These are phyloP conservation scores for Dallia pectoralis DNA, from an alignment of 2,797 vertebrate genomes.

Conservation along the genomic window DNA sequence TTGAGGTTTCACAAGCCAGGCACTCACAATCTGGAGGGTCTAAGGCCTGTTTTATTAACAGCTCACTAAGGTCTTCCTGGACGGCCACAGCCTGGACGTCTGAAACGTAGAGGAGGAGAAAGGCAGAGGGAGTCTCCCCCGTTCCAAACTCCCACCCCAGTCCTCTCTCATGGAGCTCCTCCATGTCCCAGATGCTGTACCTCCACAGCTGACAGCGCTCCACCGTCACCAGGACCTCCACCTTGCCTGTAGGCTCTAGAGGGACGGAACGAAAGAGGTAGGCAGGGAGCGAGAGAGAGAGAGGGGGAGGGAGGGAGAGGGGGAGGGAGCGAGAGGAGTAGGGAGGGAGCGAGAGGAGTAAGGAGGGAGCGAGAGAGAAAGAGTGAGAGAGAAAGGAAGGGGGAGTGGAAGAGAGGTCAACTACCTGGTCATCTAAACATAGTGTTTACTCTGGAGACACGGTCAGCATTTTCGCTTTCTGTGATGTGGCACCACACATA, in stretches of 20 bases:
- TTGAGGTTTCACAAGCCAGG: neutral
- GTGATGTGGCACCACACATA: too few relatives aligned
- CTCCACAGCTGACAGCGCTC: conserved; percentile 76
- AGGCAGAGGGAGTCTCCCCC: conserved; percentile 36
- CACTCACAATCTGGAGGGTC: conserved; percentile 69
- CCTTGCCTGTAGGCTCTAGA: conserved; percentile 70
- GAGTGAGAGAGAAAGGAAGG: too few relatives aligned
- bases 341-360: too few relatives aligned
- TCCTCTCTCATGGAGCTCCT: conserved; percentile 47
- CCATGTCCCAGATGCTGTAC: conserved; percentile 83
- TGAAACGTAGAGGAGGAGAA: conserved; percentile 84
- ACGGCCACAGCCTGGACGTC: conserved; percentile 72
- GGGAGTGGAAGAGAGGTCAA: neutral
- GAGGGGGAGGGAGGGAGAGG: neutral
- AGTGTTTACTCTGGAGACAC: conserved; percentile 20
- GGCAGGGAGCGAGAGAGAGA: too few relatives aligned
- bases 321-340: too few relatives aligned
- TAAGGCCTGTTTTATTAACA: conserved; percentile 42
- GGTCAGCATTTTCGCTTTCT: neutral
- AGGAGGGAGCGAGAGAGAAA: too few relatives aligned
- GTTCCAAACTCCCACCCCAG: conserved; percentile 31
- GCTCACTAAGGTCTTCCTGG: conserved; percentile 58
- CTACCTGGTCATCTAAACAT: neutral
- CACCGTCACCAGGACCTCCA: conserved; percentile 67
- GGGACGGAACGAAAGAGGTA: too few relatives aligned